Base-by-base conservation (phyloP, 2,888 invertebrate genomes). In the Perdita meconis region DNA sequence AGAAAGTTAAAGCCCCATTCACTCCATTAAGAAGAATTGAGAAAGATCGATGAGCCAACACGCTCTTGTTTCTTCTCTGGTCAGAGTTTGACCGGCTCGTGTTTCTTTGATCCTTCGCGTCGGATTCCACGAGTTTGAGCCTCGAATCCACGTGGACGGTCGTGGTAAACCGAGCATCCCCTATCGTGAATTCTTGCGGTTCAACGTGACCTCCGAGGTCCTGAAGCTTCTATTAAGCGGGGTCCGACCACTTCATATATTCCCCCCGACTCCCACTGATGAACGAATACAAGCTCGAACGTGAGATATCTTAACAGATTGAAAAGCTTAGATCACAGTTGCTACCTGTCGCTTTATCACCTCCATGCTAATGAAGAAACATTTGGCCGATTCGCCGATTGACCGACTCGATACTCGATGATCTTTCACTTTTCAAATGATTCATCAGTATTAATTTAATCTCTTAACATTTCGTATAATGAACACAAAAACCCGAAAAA, bases 181-280 rank as follows among this genome's bases (percentile, higher is more conserved):
- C 68, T 61, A 53, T 73, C 80, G 66, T 57, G 77, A 78, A 86
- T 84, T 86, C 83, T 78, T 80, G 82, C 57, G 73, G 79, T 59
- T 40, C 40, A 12, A 10, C 64, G 16, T 56, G 51, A 80, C 75
- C 69, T 76, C 77, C 44, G 60, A 61, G 72, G 47, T 76, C 78
- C 67, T 78, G 69, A 74, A 69, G 44, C 81, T 51, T 76, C 67
- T 75, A 80, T 77, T 77, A 81, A 65, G 51, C 53, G 16, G 42
- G 26, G 47, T n/a, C 26, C 57, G 64, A 61, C 59, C 73, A 22
- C 56, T 56, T 1, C 13, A 8, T 70, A 40, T 38, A 44, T 56
- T 40, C 8, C 8, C 24, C 22, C 13, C n/a, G 19, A 22, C 61
- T 13, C 24, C 16, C n/a, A 61, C 47, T 47, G 61, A 63, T 63